phyloP scores from a whole-genome alignment of 2,888 invertebrate genomes.

The Folsomia manolachei region DNA sequence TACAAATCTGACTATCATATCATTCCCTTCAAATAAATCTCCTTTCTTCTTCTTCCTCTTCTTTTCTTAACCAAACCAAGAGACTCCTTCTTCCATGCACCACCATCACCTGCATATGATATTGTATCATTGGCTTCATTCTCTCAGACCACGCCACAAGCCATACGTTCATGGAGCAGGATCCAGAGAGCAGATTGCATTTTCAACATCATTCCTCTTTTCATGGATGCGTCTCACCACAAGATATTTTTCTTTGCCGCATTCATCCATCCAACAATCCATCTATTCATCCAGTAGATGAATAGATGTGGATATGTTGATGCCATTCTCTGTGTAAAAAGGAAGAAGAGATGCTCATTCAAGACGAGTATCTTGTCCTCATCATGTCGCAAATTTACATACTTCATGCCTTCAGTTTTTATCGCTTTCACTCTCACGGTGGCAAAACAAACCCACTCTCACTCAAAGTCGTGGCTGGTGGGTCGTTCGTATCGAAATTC shows the following conservation, averaged over 20 bases:
- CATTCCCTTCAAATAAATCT: slow-evolving; percentile 7
- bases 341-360: not conserved
- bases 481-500: not conserved
- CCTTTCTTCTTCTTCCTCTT: not conserved
- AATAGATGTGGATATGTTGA: too few species aligned
- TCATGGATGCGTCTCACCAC: not conserved
- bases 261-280: too few species aligned
- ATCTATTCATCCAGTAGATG: not conserved
- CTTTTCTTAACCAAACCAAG: not conserved
- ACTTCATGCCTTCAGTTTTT: slow-evolving; percentile 36
- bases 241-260: not conserved
- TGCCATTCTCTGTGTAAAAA: not conserved
- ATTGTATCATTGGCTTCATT: slow-evolving; percentile 6
- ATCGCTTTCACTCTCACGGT: slow-evolving; percentile 21
- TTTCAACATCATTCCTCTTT: not conserved
- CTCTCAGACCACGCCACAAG: not conserved
- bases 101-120: slow-evolving; percentile 6
- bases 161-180: not conserved
- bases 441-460: not conserved
- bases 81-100: not conserved
- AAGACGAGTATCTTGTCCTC: slow-evolving; percentile 16
- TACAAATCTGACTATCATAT: slow-evolving; percentile 7
- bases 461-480: not conserved
- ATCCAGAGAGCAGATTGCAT: slow-evolving; percentile 1
- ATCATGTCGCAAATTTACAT: slow-evolving; percentile 40